A percentile compares a stretch with the other conserved stretches of the same genome.
phyloP scores from a whole-genome alignment of 92 coral and sea anemone species.

The Porites evermanni region DNA sequence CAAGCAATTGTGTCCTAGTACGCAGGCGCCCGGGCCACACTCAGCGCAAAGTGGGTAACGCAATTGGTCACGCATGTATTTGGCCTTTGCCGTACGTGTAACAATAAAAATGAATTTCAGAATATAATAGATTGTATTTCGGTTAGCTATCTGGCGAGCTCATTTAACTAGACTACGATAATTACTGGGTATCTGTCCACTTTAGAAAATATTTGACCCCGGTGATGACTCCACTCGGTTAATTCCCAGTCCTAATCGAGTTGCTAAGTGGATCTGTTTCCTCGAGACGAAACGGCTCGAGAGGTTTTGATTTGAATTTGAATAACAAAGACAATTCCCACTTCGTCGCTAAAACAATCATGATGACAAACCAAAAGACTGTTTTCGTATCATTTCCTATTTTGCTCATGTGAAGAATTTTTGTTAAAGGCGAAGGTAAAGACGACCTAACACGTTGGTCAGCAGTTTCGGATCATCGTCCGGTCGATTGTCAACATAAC shows the following conservation, averaged over 20 bases:
- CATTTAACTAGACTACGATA: too few relatives aligned
- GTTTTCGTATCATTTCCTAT: neutral
- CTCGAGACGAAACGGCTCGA: conserved; percentile 3
- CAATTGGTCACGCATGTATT: too few relatives aligned
- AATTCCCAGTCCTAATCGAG: conserved; percentile 37
- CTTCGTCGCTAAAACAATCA: conserved; percentile 42
- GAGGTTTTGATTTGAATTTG: conserved; percentile 1
- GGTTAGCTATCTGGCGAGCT: too few relatives aligned
- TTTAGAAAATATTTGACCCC: neutral
- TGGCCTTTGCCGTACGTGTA: too few relatives aligned
- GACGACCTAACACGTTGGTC: neutral
- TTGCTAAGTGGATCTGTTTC: conserved; percentile 18
- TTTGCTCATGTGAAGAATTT: neutral
- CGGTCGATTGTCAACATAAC: neutral
- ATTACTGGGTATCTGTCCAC: too few relatives aligned
- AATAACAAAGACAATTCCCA: conserved; percentile 24
- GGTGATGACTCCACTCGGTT: neutral
- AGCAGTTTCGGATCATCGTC: neutral
- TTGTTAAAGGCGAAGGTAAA: neutral
- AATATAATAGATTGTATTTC: too few relatives aligned
- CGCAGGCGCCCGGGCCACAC: too few relatives aligned
- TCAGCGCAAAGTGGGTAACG: too few relatives aligned
- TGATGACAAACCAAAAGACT: neutral
- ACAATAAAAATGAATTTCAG: too few relatives aligned
- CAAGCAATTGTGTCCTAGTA: too few relatives aligned